Percentiles rank a stretch among this genome's conserved stretches.
Evolutionary conservation across 2,797 vertebrate genomes (phyloP).

Genomic region (Corythornis leucogaster): DNA sequence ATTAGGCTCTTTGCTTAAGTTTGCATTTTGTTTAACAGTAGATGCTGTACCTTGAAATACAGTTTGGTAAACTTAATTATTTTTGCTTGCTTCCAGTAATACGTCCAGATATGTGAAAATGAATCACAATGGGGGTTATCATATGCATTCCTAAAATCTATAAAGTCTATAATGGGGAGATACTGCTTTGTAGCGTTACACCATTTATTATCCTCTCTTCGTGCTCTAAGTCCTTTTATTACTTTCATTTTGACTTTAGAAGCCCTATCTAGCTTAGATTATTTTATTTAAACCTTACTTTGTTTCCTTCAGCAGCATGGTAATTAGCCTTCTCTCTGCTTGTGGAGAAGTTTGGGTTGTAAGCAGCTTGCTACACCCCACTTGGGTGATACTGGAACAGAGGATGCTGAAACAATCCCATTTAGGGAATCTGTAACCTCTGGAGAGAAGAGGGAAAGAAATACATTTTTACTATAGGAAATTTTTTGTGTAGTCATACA

Average conservation of each 20-base stretch:
- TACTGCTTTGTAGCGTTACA: background rate
- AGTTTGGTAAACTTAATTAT: constrained; percentile 40
- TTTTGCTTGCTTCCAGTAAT: constrained; percentile 38
- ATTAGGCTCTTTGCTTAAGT: constrained; percentile 26
- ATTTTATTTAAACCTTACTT: background rate
- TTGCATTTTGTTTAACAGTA: constrained; percentile 15
- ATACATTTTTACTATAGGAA: background rate
- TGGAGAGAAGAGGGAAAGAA: background rate
- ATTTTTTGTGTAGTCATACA: background rate
- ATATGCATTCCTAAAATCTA: constrained; percentile 2
- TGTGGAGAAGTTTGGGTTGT: background rate
- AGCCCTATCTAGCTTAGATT: background rate
- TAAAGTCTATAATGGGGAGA: background rate
- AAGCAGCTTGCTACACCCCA: background rate
- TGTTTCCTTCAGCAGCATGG: background rate
- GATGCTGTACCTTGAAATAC: constrained; percentile 37
- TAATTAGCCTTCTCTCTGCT: background rate
- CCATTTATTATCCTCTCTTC: background rate
- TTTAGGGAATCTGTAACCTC: background rate
- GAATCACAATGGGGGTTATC: constrained; percentile 18
- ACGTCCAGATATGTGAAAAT: constrained; percentile 21
- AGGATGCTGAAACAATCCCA: background rate
- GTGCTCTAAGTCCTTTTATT: background rate
- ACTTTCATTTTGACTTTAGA: constrained; percentile 1
- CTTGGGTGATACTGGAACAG: background rate